Base-by-base conservation (phyloP, 1,140 invertebrate genomes). In the Lordiphosa clarofinis region DNA sequence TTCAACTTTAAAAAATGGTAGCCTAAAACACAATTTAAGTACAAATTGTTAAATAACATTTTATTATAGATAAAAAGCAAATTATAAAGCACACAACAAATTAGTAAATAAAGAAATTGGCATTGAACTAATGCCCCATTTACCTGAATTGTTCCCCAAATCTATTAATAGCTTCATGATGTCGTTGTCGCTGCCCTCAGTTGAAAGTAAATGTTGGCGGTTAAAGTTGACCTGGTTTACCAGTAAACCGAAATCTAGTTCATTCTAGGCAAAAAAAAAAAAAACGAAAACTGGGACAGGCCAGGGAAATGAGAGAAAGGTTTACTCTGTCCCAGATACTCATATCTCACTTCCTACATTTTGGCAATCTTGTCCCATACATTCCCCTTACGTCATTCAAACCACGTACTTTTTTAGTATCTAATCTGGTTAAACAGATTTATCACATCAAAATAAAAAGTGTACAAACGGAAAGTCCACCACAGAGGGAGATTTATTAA, bases 361-460 rank as follows among this genome's bases (percentile, higher is more conserved):
- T 57, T 67, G 43, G 64, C 48, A 42, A 42, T 33, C 36, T 42
- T 37, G 42, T 7, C 12, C 10, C 13, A 21, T 46, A 19, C 11
- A 4, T 55, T 46, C 1, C 40, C 4, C 31, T n/a, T 55, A 60
- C 76, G 75, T 69, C 71, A 56, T 50, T 66, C 15, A 37, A 15
- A 50, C 44, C 53, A 40, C 38, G 54, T 54, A 39, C 35, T 6
- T 36, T 35, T 12, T 59, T 31, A 35, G 38, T 76, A 84, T 82
- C 78, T 84, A 69, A 82, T 84, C 76, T 76, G 55, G 73, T 67
- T 68, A 65, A 65, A 58, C 59, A 76, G 54, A 84, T 82, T 84
- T 82, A 84, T 84, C 72, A 69, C 74, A 44, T 33, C 54, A 61
- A 58, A 47, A 37, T 21, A 40, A 38, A 47, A 56, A 43, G 38